Evolutionary conservation across 2,797 vertebrate species (phyloP).

Genomic region (Spheniscus humboldti): DNA sequence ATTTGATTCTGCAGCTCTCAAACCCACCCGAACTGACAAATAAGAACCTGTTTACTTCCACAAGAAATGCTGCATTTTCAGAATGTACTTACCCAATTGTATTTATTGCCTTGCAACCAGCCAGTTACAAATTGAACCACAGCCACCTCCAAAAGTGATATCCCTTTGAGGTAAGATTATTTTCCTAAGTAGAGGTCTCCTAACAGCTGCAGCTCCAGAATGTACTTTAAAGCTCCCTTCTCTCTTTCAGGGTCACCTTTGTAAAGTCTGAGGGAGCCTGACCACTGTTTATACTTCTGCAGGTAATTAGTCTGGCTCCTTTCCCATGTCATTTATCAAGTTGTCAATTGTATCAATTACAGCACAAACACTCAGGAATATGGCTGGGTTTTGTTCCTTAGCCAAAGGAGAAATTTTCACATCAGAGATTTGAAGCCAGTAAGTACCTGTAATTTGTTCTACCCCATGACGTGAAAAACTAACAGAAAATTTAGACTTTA

Average conservation of each 20-base stretch:
- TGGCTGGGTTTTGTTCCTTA: not conserved
- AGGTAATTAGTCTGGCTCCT: constrained; percentile 55
- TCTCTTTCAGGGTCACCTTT: constrained; percentile 59
- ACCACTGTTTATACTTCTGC: constrained; percentile 39
- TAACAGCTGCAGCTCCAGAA: constrained; percentile 54
- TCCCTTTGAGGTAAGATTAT: constrained; percentile 49
- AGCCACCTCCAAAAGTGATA: not conserved
- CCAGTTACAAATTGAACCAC: not conserved
- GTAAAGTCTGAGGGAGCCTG: not conserved
- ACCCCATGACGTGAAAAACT: not conserved
- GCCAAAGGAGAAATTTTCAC: not conserved
- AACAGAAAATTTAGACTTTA: not conserved
- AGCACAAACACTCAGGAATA: not conserved
- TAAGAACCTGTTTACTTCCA: not conserved
- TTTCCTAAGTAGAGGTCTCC: constrained; percentile 21
- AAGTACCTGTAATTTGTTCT: not conserved
- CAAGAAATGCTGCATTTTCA: not conserved
- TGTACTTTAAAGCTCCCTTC: constrained; percentile 3
- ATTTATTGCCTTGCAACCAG: not conserved
- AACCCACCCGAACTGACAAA: not conserved
- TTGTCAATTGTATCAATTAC: constrained; percentile 55
- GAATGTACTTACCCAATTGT: not conserved
- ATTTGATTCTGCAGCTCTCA: not conserved
- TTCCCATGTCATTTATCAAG: constrained; percentile 43
- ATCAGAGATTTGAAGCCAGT: not conserved